phyloP scores from a whole-genome alignment of 2,113 vertebrate genomes.

The Globicephala melas region DNA sequence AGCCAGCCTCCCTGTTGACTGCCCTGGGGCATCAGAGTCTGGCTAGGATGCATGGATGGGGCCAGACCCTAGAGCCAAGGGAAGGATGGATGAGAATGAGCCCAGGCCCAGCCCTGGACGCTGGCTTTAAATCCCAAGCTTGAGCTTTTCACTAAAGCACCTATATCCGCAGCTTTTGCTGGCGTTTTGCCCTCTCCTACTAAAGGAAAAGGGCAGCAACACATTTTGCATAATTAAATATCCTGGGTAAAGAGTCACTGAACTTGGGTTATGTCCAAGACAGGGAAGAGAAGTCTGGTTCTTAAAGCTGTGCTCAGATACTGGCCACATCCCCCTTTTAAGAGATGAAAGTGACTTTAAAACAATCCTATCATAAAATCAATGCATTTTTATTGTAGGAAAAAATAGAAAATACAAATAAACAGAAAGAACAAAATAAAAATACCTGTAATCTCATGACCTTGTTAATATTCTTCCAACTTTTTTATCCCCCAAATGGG shows the following conservation, averaged over 20 bases:
- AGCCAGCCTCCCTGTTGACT: background rate
- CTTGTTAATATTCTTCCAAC: background rate
- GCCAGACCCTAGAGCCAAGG: background rate
- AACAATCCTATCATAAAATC: background rate
- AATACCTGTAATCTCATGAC: background rate
- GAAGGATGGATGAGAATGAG: background rate
- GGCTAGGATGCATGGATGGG: fast-evolving
- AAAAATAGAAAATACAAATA: background rate
- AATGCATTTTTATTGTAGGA: background rate
- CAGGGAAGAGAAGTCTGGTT: background rate
- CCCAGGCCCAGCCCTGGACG: background rate
- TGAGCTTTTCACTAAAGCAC: background rate
- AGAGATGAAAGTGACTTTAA: background rate
- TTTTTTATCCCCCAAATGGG: background rate
- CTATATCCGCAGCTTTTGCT: background rate
- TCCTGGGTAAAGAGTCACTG: background rate
- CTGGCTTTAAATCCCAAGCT: background rate
- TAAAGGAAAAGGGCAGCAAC: background rate
- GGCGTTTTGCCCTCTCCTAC: background rate
- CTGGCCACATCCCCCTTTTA: background rate
- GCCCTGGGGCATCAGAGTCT: background rate
- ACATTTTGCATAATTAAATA: constrained; percentile 1
- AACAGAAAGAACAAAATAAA: background rate
- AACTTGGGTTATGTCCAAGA: background rate
- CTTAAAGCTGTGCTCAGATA: background rate